Conservation (phyloP, 2,888 invertebrate genomes). For the Cacoxenus indagator region DNA sequence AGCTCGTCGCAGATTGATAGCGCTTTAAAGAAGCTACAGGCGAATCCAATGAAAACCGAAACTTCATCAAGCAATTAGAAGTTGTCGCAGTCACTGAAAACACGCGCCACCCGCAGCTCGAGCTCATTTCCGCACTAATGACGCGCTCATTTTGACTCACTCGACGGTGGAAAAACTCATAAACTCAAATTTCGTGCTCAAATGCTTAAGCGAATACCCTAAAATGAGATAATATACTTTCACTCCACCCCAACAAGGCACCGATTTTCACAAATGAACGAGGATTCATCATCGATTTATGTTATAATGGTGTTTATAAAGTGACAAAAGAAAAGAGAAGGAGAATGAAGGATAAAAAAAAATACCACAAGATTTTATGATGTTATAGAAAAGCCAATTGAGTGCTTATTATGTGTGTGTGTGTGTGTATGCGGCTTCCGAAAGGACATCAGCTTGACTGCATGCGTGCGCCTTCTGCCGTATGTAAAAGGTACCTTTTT, state of each 20-base stretch:
- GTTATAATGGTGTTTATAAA: conserved; percentile 44
- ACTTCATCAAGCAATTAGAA: conserved; percentile 35
- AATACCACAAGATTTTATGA: not conserved
- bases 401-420: not conserved
- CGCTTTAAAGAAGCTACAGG: conserved; percentile 20
- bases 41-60: not conserved
- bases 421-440: not conserved
- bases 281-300: conserved; percentile 62
- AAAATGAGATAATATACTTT: conserved; percentile 31
- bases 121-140: conserved; percentile 1
- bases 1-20: not conserved
- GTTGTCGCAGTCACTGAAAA: not conserved
- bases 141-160: not conserved
- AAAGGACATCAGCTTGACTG: not conserved
- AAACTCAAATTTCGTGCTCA: conserved; percentile 32
- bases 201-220: conserved; percentile 35
- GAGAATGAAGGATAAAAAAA: not conserved
- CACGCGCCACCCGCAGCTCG: not conserved
- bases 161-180: conserved; percentile 20
- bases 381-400: not conserved
- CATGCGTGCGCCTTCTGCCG: not conserved
- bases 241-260: conserved; percentile 9
- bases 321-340: not conserved
- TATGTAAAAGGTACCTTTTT: not conserved
- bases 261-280: conserved; percentile 61